Conservation (phyloP, 1,140 invertebrate species). For the Cryptotermes secundus region DNA sequence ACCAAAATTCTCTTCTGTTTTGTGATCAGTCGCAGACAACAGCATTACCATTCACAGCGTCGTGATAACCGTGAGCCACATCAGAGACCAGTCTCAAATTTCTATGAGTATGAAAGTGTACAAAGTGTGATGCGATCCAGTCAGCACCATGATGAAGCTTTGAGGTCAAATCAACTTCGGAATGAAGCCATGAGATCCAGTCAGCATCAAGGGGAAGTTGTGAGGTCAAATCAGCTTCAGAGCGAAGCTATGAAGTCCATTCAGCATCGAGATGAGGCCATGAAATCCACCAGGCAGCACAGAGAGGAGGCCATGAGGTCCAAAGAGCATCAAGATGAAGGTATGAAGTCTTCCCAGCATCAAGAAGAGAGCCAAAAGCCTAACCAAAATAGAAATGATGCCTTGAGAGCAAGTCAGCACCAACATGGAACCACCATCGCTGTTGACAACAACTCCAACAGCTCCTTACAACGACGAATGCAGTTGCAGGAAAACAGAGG, state of each 20-base stretch:
- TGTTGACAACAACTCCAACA: slow-evolving; percentile 28
- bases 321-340: not conserved
- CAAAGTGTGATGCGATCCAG: slow-evolving; percentile 54
- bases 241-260: no score
- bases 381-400: not conserved
- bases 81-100: slow-evolving; percentile 72
- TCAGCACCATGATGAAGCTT: slow-evolving; percentile 29
- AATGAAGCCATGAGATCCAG: not conserved
- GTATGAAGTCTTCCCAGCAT: not conserved
- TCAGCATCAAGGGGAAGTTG: not conserved
- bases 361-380: not conserved
- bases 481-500: not conserved
- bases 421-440: not conserved
- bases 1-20: not conserved
- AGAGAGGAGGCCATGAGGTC: not conserved
- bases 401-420: not conserved
- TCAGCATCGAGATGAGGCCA: slow-evolving; percentile 25
- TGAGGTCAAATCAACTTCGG: not conserved
- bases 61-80: slow-evolving; percentile 62
- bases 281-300: not conserved
- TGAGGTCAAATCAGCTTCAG: no score
- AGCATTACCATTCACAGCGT: slow-evolving; percentile 75
- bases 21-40: slow-evolving; percentile 60
- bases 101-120: slow-evolving; percentile 79
- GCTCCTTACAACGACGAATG: slow-evolving; percentile 7